Evolutionary conservation across 2,113 vertebrate species (phyloP).

Genomic region (Megaceryle maxima): DNA sequence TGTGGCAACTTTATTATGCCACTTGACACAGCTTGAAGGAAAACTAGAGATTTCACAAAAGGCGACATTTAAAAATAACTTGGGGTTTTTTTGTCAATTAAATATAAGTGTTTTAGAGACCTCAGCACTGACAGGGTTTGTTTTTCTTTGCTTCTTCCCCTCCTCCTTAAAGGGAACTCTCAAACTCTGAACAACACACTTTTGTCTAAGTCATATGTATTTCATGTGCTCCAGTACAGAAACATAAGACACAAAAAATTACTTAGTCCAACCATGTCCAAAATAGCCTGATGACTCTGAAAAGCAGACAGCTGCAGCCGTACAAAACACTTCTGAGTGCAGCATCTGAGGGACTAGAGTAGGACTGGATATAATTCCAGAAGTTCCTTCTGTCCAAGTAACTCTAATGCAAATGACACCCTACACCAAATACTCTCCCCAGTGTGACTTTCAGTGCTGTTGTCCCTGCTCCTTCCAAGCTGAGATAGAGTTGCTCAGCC

Average conservation of each 20-base stretch:
- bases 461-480: not conserved
- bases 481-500: not conserved
- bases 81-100: not conserved
- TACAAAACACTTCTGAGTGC: not conserved
- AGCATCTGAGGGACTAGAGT: not conserved
- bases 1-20: slow-evolving; percentile 55
- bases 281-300: not conserved
- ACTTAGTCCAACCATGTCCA: not conserved
- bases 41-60: slow-evolving; percentile 51
- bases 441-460: not conserved
- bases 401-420: not conserved
- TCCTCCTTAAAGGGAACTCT: not conserved
- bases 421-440: not conserved
- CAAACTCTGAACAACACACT: not conserved
- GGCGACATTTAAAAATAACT: slow-evolving; percentile 50
- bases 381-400: not conserved
- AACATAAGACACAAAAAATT: not conserved
- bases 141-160: not conserved
- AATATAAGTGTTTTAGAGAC: slow-evolving; percentile 25
- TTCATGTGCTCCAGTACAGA: not conserved
- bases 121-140: not conserved
- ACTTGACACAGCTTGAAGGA: slow-evolving; percentile 59
- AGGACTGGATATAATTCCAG: not conserved
- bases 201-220: not conserved
- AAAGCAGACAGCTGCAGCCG: not conserved